phyloP scores from a whole-genome alignment of 1,140 invertebrate species.

The Neotoxoptera formosana region DNA sequence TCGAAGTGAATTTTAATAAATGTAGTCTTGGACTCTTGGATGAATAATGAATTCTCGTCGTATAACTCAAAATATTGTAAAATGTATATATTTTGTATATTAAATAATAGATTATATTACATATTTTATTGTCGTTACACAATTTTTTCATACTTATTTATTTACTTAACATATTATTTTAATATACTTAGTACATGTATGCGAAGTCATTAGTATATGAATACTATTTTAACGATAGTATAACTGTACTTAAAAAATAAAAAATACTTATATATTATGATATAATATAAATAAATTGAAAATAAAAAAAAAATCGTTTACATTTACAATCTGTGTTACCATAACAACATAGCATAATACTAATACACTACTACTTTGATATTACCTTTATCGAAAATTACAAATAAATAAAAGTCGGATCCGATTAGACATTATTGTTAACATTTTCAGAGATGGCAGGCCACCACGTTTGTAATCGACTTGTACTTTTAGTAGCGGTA shows the following conservation, averaged over 20 bases:
- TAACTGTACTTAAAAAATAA: neutral
- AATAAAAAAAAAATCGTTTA: neutral
- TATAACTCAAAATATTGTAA: neutral
- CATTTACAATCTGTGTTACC: neutral
- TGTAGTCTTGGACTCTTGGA: neutral
- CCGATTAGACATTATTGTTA: neutral
- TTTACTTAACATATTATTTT: neutral
- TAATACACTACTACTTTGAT: neutral
- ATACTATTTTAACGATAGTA: conserved; percentile 7
- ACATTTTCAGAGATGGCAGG: neutral
- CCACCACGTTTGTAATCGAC: neutral
- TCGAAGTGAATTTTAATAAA: too few species aligned
- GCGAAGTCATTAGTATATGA: neutral
- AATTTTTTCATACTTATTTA: neutral
- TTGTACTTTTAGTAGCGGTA: neutral
- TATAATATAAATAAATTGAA: neutral
- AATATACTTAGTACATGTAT: neutral
- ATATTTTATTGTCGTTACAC: neutral
- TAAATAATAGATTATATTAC: neutral
- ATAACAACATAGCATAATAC: neutral
- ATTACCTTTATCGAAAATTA: neutral
- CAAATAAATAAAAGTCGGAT: neutral
- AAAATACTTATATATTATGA: neutral
- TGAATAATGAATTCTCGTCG: neutral
- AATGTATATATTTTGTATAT: neutral